These are phyloP conservation scores for Dryocosmus kuriphilus DNA, from an alignment of 2,888 invertebrate genomes.

Conservation along the genomic window DNA sequence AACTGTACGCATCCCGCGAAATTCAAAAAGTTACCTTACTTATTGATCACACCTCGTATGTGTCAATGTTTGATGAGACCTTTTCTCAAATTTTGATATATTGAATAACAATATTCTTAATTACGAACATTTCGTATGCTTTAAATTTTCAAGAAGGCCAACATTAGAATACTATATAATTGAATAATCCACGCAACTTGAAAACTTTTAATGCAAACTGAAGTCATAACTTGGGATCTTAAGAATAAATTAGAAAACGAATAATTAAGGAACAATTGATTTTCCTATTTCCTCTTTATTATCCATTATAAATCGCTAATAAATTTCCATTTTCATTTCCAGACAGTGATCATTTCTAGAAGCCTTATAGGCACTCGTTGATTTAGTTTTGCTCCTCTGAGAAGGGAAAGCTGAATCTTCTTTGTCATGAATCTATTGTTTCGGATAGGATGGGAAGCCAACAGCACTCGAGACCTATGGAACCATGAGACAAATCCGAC, in stretches of 20 bases:
- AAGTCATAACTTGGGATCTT: not conserved
- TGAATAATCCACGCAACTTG: too few species aligned
- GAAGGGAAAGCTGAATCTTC: conserved; percentile 2
- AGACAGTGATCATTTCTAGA: not conserved
- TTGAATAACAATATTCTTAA: too few species aligned
- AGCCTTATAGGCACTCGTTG: not conserved
- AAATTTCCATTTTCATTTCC: not conserved
- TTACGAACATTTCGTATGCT: too few species aligned
- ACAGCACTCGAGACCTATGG: not conserved
- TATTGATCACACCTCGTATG: too few species aligned
- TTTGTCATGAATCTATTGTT: not conserved
- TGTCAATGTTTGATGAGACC: too few species aligned
- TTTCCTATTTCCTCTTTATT: not conserved
- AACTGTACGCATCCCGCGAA: too few species aligned
- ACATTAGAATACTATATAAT: too few species aligned
- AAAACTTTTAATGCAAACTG: not conserved
- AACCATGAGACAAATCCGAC: not conserved
- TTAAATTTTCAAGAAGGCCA: too few species aligned
- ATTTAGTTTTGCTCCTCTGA: not conserved
- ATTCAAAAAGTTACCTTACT: too few species aligned
- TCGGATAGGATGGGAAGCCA: not conserved
- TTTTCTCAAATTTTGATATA: too few species aligned
- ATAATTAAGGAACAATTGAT: not conserved
- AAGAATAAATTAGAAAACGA: not conserved
- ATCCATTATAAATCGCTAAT: not conserved